Base-by-base conservation (phyloP, 2,797 vertebrate species). In the Leptoclinus maculatus region DNA sequence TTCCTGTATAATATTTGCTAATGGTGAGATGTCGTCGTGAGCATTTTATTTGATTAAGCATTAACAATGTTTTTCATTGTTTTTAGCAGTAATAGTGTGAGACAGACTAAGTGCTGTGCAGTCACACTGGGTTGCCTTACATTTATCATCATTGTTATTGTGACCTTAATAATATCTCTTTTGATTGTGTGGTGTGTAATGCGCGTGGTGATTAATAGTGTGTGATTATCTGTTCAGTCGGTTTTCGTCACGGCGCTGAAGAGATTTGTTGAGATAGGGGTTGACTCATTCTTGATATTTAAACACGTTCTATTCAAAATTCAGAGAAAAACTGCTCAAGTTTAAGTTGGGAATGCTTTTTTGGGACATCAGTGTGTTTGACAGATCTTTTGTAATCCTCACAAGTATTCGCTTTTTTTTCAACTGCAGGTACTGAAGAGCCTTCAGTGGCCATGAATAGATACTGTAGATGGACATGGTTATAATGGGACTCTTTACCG, bases 131-230 rank as follows among this genome's bases (percentile, higher is more conserved):
- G 64, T 81, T 89, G 86, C 83, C 59, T 88, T 67, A 71, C 89
- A 91, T 92, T 89, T 74, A 87, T 91, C 89, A 91, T 85, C 82
- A 80, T 84, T 86, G 78, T 86, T 87, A 74, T 87, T 83, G 59
- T 88, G 70, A 91, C 87, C 86, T 87, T 88, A 90, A 88, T 89
- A 83, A 90, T 88, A 88, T 89, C 78, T 70, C 38, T 82, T 7
- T 70, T 87, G 68, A 84, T 84, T 76, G 72, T 71, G 76, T 79
- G 68, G 58, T 74, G 64, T 79, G 67, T 79, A 85, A 90, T 82
- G 56, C 82, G 66, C 62, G 45, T 39, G 16, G 81, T 88, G 86
- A 92, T 85, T 90, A 87, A 88, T 88, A 86, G 76, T 39, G 58
- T 84, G 72, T 75, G 69, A 86, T 87, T 83, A 87, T 88, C 81